These are phyloP conservation scores for Shinisaurus crocodilurus DNA, from an alignment of 2,113 vertebrate genomes.

Conservation along the genomic window DNA sequence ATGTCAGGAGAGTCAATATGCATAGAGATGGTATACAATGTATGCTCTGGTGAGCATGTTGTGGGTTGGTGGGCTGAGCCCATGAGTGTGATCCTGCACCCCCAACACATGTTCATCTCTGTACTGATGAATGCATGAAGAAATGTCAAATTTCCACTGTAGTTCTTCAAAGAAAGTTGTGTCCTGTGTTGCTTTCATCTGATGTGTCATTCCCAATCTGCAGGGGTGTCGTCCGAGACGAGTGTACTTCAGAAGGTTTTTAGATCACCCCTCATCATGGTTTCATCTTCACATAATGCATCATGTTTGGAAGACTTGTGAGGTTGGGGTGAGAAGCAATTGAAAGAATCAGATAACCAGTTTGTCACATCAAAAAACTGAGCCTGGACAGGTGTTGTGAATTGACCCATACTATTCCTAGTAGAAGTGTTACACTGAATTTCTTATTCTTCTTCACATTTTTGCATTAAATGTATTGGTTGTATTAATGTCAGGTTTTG, in stretches of 20 bases:
- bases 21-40: no score
- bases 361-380: not conserved
- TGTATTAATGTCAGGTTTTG: not conserved
- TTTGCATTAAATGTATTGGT: fast-evolving
- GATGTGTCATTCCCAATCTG: not conserved
- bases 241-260: not conserved
- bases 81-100: not conserved
- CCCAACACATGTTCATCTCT: not conserved
- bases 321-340: not conserved
- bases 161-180: not conserved
- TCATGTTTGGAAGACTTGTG: not conserved
- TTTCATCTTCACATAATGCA: not conserved
- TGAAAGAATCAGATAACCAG: not conserved
- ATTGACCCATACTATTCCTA: not conserved
- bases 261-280: not conserved
- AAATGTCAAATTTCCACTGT: not conserved
- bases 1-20: no score
- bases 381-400: not conserved
- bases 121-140: not conserved
- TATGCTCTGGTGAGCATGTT: not conserved
- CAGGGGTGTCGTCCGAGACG: not conserved
- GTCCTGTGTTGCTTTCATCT: not conserved
- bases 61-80: no score
- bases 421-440: fast-evolving
- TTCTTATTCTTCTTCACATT: not conserved